Evolutionary conservation across 2,888 invertebrate species (phyloP), one percentile per base, ranked within the genome.

Genomic region (Caenorhabditis sp.): DNA sequence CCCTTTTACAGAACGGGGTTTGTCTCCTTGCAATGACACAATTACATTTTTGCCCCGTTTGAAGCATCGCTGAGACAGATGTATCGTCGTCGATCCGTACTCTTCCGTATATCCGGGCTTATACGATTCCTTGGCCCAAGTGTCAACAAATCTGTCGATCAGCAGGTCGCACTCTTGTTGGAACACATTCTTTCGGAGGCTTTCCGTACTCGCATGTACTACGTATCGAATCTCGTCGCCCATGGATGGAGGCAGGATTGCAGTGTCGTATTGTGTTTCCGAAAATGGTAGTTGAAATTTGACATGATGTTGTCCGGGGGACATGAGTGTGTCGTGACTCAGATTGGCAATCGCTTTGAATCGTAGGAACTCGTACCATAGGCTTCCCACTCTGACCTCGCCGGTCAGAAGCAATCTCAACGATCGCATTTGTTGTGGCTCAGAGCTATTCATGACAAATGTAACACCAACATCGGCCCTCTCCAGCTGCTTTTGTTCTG

Each of bases 301-400:
- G 30, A 81, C 52, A 4, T 65, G 50, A 43, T 84, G 84, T 27
- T 74, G 53, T 15, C 84, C 84, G 1, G 84, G 84, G 2, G 78
- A 78, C 2, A 83, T 56, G 7, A 68, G 46, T 2, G 82, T 75
- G 11, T 62, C 45, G 7, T 70, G 52, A 13, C 61, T 59, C 9
- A 78, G 62, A 20, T 71, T 63, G 24, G 82, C 80, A 20, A 84
- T 79, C 2, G 84, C 82, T 43, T 85, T 85, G 77, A 81, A 85
- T 8, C 85, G 70, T 2, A 85, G 46, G 59, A 85, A 85, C 45
- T 85, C 85, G 43, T 85, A 85, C 84, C 84, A 85, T n/a, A 46
- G 39, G 9, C 74, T 45, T 15, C 78, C 78, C 7, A 82, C 84
- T 13, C 84, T 70, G 11, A 73, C 79, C 55, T 82, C 83, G 17